Evolutionary conservation across 2,113 vertebrate species (phyloP), one percentile per base, ranked within the genome.

Genomic region (Callocephalon fimbriatum): DNA sequence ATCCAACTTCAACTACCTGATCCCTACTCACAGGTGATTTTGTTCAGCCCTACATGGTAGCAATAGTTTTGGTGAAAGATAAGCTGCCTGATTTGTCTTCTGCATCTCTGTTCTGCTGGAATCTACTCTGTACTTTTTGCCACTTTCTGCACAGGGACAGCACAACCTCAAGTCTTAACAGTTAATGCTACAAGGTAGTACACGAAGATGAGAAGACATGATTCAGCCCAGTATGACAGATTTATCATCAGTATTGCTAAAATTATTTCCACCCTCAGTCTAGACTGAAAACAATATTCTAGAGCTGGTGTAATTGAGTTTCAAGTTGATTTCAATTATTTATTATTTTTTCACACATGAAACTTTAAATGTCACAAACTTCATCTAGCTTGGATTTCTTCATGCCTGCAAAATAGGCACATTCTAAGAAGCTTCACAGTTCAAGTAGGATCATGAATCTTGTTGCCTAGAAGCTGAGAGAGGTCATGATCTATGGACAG

Each of bases 1-100:
- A 15, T 75, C 32, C 54, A 71, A 3, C 44, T 26, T 65, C 70
- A 76, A 10, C 50, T 70, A 42, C 31, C 54, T 25, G 23, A 11
- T 66, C 37, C 38, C 82, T 37, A 4, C n/a, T 20, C 54, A 59
- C 35, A 37, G 53, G 12, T 74, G 59, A 53, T 77, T 50, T 86
- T 75, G n/a, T 32, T 63, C 47, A 67, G 2, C 23, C n/a, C 38
- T n/a, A 27, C 0, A 0, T 16, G 26, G 47, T 10, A 77, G n/a
- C 42, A 77, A 26, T 14, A 51, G 20, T 73, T 88, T 14, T 14
- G 29, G 47, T 35, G 32, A 83, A 72, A 65, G 61, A 12, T 6
- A 56, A 37, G 15, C 35, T 61, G 56, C 91, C 37, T 11, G 40
- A 27, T 68, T 59, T n/a, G 27, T 45, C 40, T 48, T 32, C 66